Base-by-base conservation (phyloP, 2,113 vertebrate genomes). In the Odobenus rosmarus region DNA sequence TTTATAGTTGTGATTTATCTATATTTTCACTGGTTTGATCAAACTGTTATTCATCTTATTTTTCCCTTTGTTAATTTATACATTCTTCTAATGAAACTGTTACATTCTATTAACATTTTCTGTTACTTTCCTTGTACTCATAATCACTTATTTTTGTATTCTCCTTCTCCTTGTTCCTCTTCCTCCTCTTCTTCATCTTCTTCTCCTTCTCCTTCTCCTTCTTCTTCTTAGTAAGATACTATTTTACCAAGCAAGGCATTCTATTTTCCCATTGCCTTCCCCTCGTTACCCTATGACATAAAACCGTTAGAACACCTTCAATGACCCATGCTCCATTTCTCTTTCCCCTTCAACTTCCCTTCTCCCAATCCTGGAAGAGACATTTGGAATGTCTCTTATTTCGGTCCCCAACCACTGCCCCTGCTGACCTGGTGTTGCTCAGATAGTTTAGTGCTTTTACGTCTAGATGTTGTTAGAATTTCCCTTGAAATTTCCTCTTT, bases 21-120 rank as follows among this genome's bases (percentile, higher is more conserved):
- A 6, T 64, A 62, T 62, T 74, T 88, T 92, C 80, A 72, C 18
- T 74, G 55, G 28, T 74, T 88, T 83, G 55, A 69, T 93, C 42
- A 82, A 53, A 77, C 39, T 71, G 33, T 31, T 76, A 53, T 5
- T 42, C 26, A 61, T 46, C 13, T 88, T 59, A 64, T 69, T 62
- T 83, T 62, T 19, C 15, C 33, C 26, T n/a, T 57, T 42, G 6
- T 90, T 80, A 86, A 71, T 94, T 19, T 69, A 16, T 42, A 76
- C 57, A 21, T 62, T 51, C 16, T 62, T 51, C 16, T 42, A 89
- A 59, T n/a, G 94, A 67, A 96, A 53, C 26, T 51, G 7, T 69
- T 55, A 31, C 14, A 46, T 95, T 46, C n/a, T 61, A 28, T 61
- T 46, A 83, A n/a, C 39, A 8, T 28, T 72, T 88, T 88, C 7